Percentiles rank a stretch among this genome's conserved stretches.
Conservation (phyloP, 1,140 invertebrate genomes). For the Musca domestica region DNA sequence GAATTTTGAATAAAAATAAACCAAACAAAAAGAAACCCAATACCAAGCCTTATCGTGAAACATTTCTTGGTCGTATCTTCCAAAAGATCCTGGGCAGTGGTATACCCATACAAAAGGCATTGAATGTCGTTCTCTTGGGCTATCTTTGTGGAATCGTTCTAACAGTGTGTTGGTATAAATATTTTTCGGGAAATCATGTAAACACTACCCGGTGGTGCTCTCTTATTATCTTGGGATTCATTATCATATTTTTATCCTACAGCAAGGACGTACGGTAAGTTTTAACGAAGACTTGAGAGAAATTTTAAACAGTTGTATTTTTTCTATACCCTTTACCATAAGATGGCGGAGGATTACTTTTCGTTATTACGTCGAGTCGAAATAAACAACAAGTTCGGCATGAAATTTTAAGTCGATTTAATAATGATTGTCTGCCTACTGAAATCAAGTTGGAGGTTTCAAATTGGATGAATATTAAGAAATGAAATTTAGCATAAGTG, state of each 20-base stretch:
- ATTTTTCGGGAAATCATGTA: neutral
- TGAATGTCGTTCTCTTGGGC: neutral
- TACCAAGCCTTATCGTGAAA: neutral
- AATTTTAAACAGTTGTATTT: neutral
- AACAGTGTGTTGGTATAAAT: neutral
- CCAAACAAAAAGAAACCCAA: too few species aligned
- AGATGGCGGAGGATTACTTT: too few species aligned
- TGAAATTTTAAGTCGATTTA: too few species aligned
- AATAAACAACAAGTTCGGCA: too few species aligned
- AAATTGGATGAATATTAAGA: too few species aligned
- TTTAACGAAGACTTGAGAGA: neutral
- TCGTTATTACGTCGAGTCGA: too few species aligned
- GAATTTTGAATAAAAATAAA: too few species aligned
- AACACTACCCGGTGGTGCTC: neutral
- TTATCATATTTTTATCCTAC: neutral
- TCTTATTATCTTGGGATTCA: neutral
- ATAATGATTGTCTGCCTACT: too few species aligned
- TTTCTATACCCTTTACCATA: too few species aligned
- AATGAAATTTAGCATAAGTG: too few species aligned
- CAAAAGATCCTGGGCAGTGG: neutral
- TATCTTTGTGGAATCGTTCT: neutral
- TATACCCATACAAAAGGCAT: neutral
- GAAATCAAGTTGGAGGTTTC: too few species aligned
- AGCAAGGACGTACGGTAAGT: conserved; percentile 9
- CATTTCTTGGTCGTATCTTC: neutral